Base-by-base conservation (phyloP, 2,888 invertebrate species). In the Nomada flava region DNA sequence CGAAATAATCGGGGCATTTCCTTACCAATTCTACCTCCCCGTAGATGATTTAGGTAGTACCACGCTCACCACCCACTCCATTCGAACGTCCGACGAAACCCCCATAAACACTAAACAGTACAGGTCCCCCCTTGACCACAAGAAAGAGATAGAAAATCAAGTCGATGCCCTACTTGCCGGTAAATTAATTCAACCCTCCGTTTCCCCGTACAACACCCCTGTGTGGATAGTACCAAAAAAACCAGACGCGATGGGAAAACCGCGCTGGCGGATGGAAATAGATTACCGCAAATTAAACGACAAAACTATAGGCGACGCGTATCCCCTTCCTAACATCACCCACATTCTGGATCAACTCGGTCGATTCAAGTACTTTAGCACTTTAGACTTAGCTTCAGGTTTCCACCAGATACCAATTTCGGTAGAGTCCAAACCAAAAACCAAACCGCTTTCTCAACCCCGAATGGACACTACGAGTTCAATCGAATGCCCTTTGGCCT, bases 401-500 rank as follows among this genome's bases (percentile, higher is more conserved):
- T 23, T 23, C 23, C 23, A 23, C 2, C 23, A 23, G 23, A 23
- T 23, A 23, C 23, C 23, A 2, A 23, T 23, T 2, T 23, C 23
- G 2, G 23, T 1, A 23, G 23, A 23, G 23, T 23, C 23, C 1
- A 23, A 23, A 23, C 23, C 23, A 1, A 23, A 20, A 20, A 20
- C 20, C 20, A 23, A 23, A 23, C 23, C 2, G 23, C 23, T 2
- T 23, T 23, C 2, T 23, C 23, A 23, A 23, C 23, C 1, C 23
- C 1, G 1, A 23, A 23, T 23, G 23, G 23, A 2, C 23, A 23
- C 2, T 79, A 57, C 5, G 50, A 79, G 5, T 79, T 23, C 18
- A 52, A 23, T 3, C 55, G 74, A 4, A 74, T 79, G 75, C 75
- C 75, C 4, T 75, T 79, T 20, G 75, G 70, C 0, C 44, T 70